A percentile compares a stretch with the other conserved stretches of the same genome.
Conservation (phyloP, 2,113 vertebrate genomes). For the Raja brachyura region DNA sequence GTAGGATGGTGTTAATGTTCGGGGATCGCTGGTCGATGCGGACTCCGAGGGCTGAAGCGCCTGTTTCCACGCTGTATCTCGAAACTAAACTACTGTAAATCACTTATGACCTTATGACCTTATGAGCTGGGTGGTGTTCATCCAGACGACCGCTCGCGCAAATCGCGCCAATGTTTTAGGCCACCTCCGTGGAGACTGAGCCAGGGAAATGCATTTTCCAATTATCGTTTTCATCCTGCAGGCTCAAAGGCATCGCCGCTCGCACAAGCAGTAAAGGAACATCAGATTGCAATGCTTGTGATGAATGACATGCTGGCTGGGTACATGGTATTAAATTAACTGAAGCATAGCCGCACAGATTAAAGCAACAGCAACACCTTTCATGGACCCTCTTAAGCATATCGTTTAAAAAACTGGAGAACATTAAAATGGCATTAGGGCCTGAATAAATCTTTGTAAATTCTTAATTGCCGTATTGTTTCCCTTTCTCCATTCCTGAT, state of each 20-base stretch:
- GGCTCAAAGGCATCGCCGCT: neutral
- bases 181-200: neutral
- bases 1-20: too few species aligned
- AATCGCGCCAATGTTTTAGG: neutral
- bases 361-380: constrained; percentile 19
- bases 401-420: neutral
- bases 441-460: constrained; percentile 28
- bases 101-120: too few species aligned
- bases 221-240: constrained; percentile 14
- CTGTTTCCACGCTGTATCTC: too few species aligned
- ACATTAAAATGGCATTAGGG: constrained; percentile 34
- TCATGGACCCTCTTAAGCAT: constrained; percentile 5
- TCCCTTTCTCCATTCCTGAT: constrained; percentile 1
- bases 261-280: neutral
- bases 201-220: neutral
- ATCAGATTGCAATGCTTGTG: constrained; percentile 32
- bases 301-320: constrained; percentile 6
- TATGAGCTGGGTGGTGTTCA: neutral
- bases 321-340: constrained; percentile 25
- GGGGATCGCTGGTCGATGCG: too few species aligned
- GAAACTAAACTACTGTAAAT: too few species aligned
- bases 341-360: constrained; percentile 29
- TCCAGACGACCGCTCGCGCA: neutral
- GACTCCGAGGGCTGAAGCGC: too few species aligned
- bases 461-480: neutral